Conservation (phyloP, 2,888 invertebrate species). For the Thysanoteuthis rhombus region DNA sequence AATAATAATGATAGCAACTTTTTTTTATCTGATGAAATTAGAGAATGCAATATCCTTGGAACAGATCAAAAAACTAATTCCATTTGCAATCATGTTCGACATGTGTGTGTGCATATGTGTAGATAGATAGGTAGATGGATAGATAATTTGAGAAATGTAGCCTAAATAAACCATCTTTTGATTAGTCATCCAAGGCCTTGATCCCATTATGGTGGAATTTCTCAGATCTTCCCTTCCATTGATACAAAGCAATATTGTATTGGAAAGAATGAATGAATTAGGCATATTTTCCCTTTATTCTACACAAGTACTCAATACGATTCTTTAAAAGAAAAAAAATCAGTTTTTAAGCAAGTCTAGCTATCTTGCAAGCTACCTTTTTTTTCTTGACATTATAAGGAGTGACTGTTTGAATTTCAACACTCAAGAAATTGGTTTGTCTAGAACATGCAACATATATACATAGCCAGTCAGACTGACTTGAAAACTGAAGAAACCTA, state of each 20-base stretch:
- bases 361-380: too few species aligned
- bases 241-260: not conserved
- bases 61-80: not conserved
- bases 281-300: too few species aligned
- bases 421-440: too few species aligned
- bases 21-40: not conserved
- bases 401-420: too few species aligned
- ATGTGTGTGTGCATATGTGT: not conserved
- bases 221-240: not conserved
- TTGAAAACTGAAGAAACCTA: too few species aligned
- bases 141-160: not conserved
- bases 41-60: not conserved
- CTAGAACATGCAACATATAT: too few species aligned
- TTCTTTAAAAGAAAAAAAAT: too few species aligned
- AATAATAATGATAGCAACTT: not conserved
- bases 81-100: not conserved
- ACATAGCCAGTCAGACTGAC: too few species aligned
- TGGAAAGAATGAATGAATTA: not conserved
- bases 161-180: not conserved
- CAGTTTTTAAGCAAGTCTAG: too few species aligned
- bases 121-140: not conserved
- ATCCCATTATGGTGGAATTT: not conserved
- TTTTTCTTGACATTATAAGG: too few species aligned
- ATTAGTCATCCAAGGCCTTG: not conserved
- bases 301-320: too few species aligned